Evolutionary conservation across 2,797 vertebrate species (phyloP).

Genomic region (Sebastes flavidus): DNA sequence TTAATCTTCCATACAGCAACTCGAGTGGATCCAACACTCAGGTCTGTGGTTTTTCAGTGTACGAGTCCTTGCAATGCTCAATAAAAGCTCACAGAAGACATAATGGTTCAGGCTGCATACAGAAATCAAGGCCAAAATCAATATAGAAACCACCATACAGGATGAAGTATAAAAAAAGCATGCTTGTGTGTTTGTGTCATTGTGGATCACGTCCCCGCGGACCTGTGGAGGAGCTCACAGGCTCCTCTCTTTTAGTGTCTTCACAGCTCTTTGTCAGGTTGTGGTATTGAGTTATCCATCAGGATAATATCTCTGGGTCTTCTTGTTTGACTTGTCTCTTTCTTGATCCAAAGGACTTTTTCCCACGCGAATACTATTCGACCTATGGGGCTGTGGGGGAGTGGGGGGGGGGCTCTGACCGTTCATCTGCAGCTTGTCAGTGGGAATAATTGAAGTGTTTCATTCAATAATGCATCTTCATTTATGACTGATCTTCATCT

Average conservation of each 20-base stretch:
- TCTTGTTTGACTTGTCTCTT: not conserved
- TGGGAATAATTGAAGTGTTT: not conserved
- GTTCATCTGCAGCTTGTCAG: not conserved
- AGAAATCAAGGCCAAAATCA: constrained; percentile 12
- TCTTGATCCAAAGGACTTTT: not conserved
- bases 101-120: not conserved
- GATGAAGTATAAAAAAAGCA: not conserved
- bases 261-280: not conserved
- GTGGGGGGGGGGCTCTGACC: not conserved
- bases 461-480: constrained; percentile 3
- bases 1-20: not conserved
- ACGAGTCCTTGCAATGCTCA: not conserved
- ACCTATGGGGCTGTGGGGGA: not conserved
- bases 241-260: not conserved
- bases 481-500: not conserved
- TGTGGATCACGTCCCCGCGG: not conserved
- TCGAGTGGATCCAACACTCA: not conserved
- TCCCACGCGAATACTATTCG: not conserved
- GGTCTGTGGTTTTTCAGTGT: not conserved
- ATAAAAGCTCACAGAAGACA: not conserved
- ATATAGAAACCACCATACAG: not conserved
- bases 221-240: not conserved
- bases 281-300: constrained; percentile 29
- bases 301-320: constrained; percentile 4
- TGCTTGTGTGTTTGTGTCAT: not conserved